phyloP scores from a whole-genome alignment of 2,797 vertebrate species.

The Coranthus polyacanthus region DNA sequence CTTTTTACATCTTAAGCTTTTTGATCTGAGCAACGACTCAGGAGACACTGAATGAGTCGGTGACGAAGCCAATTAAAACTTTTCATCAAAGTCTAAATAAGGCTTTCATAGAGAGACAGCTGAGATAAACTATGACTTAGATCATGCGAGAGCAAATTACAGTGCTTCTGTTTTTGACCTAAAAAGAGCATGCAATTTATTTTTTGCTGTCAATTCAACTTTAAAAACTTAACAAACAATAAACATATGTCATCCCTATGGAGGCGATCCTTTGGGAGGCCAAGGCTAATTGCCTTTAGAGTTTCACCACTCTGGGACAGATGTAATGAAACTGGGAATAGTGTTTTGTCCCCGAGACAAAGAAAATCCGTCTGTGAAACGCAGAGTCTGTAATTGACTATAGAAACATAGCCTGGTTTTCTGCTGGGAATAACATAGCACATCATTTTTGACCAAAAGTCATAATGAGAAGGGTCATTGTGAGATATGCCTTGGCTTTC shows the following conservation, averaged over 20 bases:
- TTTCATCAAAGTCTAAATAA: constrained; percentile 57
- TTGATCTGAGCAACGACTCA: constrained; percentile 46
- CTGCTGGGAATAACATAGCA: constrained; percentile 32
- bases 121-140: constrained; percentile 30
- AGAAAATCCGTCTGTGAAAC: constrained; percentile 54
- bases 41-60: constrained; percentile 39
- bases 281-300: constrained; percentile 75
- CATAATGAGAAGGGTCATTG: constrained; percentile 50
- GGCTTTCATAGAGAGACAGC: constrained; percentile 43
- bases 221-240: constrained; percentile 66
- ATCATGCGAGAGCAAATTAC: constrained; percentile 48
- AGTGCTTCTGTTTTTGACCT: constrained; percentile 44
- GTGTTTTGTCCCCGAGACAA: constrained; percentile 47
- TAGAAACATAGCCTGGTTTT: constrained; percentile 47
- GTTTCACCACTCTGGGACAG: constrained; percentile 66
- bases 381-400: constrained; percentile 57
- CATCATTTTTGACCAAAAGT: constrained; percentile 54
- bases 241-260: constrained; percentile 81
- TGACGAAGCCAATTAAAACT: constrained; percentile 73
- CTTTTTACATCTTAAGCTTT: constrained; percentile 37
- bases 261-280: constrained; percentile 73
- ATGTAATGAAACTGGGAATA: constrained; percentile 73
- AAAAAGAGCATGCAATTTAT: constrained; percentile 54
- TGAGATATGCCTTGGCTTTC: constrained; percentile 34
- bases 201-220: constrained; percentile 56